Conservation (phyloP, 2,797 vertebrate species). For the Poeciliopsis gracilis region DNA sequence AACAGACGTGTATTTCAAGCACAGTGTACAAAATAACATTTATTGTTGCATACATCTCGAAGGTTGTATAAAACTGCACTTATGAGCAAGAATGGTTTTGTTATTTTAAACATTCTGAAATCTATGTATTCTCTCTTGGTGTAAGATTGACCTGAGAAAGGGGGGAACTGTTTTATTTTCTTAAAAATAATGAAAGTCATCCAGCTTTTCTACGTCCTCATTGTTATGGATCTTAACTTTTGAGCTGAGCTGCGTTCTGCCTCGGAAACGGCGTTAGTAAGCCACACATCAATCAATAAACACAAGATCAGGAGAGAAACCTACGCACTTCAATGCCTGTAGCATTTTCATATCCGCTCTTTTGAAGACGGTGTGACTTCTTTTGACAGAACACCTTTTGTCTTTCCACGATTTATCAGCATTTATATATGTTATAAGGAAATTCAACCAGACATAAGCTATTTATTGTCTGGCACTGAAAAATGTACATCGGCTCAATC, state of each 20-base stretch:
- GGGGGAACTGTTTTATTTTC: background rate
- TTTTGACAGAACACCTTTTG: background rate
- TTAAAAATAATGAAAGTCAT: too few relatives aligned
- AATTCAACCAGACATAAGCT: background rate
- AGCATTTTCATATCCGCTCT: background rate
- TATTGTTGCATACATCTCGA: background rate
- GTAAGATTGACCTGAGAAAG: background rate
- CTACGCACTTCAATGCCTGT: background rate
- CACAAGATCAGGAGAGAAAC: background rate
- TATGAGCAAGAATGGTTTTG: background rate
- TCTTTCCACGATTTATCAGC: background rate
- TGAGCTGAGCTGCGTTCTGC: too few relatives aligned
- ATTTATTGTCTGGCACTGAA: background rate
- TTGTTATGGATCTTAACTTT: too few relatives aligned
- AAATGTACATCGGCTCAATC: background rate
- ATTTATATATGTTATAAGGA: background rate
- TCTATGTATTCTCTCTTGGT: background rate
- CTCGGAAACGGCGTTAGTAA: background rate
- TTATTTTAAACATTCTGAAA: constrained; percentile 3
- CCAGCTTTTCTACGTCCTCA: too few relatives aligned
- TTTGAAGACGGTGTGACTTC: background rate
- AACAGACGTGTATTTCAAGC: background rate
- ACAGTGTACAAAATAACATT: background rate
- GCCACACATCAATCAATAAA: background rate
- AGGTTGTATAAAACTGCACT: too few relatives aligned